phyloP scores from a whole-genome alignment of 2,113 vertebrate species.

The Seriola quinqueradiata region DNA sequence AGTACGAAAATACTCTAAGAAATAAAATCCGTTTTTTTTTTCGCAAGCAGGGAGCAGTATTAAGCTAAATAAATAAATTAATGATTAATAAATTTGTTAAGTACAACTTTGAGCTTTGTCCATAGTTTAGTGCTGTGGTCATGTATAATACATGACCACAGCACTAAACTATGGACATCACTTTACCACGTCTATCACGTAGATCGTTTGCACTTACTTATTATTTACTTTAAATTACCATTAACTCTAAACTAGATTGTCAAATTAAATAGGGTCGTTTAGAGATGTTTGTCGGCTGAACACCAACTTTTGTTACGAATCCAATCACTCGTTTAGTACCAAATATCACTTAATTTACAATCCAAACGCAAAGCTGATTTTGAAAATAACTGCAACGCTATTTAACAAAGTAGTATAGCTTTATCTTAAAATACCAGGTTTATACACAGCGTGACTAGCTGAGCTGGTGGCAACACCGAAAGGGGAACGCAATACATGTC shows the following conservation, averaged over 20 bases:
- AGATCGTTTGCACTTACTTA: not conserved
- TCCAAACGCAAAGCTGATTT: not conserved
- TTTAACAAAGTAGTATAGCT: conserved; percentile 7
- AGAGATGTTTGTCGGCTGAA: not conserved
- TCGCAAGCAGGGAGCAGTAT: not conserved
- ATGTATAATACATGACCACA: not conserved
- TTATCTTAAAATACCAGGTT: conserved; percentile 7
- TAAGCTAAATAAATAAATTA: not conserved
- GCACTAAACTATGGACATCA: not conserved
- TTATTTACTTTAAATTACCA: not conserved
- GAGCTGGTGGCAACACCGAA: conserved; percentile 53
- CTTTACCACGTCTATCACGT: not conserved
- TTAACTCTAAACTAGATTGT: not conserved
- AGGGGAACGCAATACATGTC: not conserved
- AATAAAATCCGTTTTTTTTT: no score
- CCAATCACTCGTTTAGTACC: not conserved
- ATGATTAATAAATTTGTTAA: not conserved
- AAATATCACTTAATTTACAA: not conserved
- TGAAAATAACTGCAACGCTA: not conserved
- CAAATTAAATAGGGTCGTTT: not conserved
- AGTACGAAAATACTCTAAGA: not conserved
- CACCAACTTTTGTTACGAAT: not conserved
- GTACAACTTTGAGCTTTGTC: not conserved
- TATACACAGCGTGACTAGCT: conserved; percentile 31
- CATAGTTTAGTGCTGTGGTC: no score